These are phyloP conservation scores for Pica pica DNA, from an alignment of 2,113 vertebrate genomes.

Conservation along the genomic window DNA sequence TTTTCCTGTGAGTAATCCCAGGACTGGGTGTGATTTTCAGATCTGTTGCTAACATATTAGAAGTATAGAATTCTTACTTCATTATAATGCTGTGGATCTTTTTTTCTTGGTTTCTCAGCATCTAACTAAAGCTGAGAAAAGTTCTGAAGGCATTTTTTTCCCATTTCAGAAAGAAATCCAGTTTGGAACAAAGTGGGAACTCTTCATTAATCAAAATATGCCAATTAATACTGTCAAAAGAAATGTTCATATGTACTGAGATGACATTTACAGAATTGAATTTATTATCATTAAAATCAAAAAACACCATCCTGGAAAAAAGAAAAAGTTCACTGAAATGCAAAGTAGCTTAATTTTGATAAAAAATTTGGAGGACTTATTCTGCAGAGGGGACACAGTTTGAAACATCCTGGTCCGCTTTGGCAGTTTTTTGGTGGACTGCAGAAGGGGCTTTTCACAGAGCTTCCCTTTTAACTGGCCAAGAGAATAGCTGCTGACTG, in stretches of 20 bases:
- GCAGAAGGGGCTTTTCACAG: not conserved
- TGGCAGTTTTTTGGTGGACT: not conserved
- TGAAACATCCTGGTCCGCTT: not conserved
- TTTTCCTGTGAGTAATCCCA: not conserved
- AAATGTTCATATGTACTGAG: not conserved
- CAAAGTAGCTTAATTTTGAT: not conserved
- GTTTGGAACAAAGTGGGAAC: not conserved
- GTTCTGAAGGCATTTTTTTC: not conserved
- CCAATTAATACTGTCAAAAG: not conserved
- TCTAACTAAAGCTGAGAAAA: not conserved
- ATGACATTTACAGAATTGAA: not conserved
- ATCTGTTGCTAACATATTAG: not conserved
- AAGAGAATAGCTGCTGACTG: not conserved
- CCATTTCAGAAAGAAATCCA: not conserved
- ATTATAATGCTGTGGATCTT: not conserved
- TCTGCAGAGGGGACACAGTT: not conserved
- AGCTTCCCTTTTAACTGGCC: not conserved
- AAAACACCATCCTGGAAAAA: not conserved
- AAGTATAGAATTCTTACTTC: not conserved
- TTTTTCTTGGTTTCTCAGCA: not conserved
- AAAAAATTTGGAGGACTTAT: not conserved
- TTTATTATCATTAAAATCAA: not conserved
- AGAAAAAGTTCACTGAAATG: not conserved
- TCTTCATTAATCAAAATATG: conserved; percentile 10
- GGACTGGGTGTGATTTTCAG: not conserved